Evolutionary conservation across 2,113 vertebrate genomes (phyloP).

Genomic region (Eulemur macaco): DNA sequence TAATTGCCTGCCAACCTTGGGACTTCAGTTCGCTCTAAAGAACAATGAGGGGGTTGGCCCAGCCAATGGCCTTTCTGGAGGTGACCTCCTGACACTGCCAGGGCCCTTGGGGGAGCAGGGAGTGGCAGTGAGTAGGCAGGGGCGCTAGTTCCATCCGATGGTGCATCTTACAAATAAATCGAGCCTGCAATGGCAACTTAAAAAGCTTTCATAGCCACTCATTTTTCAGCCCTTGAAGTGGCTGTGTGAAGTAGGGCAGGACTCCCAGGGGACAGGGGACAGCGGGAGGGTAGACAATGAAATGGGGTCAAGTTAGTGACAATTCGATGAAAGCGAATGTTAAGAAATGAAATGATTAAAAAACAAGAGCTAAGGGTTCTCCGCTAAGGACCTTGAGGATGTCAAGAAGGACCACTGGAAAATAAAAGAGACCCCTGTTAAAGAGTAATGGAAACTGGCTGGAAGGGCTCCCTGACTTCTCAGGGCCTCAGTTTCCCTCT

Average conservation of each 20-base stretch:
- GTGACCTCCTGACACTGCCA: neutral
- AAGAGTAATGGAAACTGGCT: neutral
- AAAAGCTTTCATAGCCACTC: neutral
- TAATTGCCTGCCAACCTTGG: neutral
- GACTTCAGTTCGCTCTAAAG: neutral
- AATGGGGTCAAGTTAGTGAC: neutral
- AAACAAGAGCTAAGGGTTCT: neutral
- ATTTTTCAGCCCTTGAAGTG: neutral
- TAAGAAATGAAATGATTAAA: conserved; percentile 1
- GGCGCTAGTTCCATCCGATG: neutral
- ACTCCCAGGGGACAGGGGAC: neutral
- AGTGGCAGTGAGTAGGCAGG: neutral
- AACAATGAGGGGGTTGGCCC: neutral
- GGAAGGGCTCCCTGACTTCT: neutral
- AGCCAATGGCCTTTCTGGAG: neutral
- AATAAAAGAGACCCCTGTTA: neutral
- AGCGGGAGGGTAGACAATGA: neutral
- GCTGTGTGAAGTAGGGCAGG: conserved; percentile 2
- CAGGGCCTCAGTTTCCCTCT: neutral
- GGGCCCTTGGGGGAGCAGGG: neutral
- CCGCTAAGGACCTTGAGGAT: neutral
- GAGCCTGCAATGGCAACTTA: neutral
- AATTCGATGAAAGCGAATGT: conserved; percentile 33
- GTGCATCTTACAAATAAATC: neutral
- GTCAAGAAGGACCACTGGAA: neutral